These are phyloP conservation scores for Pantherophis alleghaniensis DNA, from an alignment of 2,797 vertebrate genomes.

Conservation along the genomic window DNA sequence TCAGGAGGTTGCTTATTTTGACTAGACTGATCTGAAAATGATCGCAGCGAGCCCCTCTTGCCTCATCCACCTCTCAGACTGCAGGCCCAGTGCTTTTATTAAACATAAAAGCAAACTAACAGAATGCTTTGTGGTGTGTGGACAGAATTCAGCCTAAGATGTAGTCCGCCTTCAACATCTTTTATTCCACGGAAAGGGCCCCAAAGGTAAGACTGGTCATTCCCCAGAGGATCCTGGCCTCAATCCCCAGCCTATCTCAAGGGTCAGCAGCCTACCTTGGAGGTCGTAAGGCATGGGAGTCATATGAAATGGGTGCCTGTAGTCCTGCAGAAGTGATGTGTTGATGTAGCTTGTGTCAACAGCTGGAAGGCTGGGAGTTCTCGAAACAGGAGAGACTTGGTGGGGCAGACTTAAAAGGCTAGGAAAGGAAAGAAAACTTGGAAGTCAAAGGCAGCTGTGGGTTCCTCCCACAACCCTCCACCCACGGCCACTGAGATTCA, in stretches of 20 bases:
- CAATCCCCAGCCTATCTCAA: neutral
- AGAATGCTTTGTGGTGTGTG: neutral
- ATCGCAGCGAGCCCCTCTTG: neutral
- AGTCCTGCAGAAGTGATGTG: slow-evolving; percentile 94
- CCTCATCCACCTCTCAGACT: neutral
- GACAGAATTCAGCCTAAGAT: neutral
- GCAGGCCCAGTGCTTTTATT: neutral
- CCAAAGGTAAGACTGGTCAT: neutral
- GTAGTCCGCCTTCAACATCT: neutral
- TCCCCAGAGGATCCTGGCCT: neutral
- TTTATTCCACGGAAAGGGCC: neutral
- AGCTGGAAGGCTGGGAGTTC: slow-evolving; percentile 91
- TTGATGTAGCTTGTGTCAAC: slow-evolving; percentile 96
- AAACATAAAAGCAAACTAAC: neutral
- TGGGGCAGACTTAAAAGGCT: slow-evolving; percentile 89
- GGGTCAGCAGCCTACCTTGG: slow-evolving; percentile 78
- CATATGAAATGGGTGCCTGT: slow-evolving; percentile 93
- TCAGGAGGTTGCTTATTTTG: neutral
- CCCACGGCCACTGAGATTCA: neutral
- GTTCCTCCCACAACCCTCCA: neutral
- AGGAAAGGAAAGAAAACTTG: slow-evolving; percentile 29
- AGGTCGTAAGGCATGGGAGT: slow-evolving; percentile 88
- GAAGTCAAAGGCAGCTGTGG: neutral
- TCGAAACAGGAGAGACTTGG: slow-evolving; percentile 91
- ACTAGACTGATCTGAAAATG: neutral